Evolutionary conservation across 2,113 vertebrate genomes (phyloP), one percentile per base, ranked within the genome.

Genomic region (Oncorhynchus mykiss): DNA sequence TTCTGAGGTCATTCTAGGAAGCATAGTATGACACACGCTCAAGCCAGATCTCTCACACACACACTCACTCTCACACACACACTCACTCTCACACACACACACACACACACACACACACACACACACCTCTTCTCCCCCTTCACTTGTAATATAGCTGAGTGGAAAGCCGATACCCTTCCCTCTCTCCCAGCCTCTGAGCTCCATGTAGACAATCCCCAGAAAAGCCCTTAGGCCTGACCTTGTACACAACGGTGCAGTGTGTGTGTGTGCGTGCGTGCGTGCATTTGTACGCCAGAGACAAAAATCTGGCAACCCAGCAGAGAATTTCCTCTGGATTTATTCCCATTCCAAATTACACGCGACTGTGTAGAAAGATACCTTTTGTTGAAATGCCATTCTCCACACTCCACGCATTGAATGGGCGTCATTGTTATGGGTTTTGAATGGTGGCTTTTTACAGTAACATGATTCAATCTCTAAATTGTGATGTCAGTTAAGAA

Each of bases 361-460:
- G 39, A 45, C 39, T 45, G 39, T 45, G 39, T 45, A 45, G 39
- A 9, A 45, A 45, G 39, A 45, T 45, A 45, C 39, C 8, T 45
- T 45, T 45, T 45, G 39, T 45, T 45, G 1, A 45, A 45, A 45
- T 45, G 39, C 39, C 39, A 45, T 45, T 45, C 9, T 45, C 39
- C 39, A 45, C 39, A 45, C 39, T 45, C 11, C 39, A 45, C 22
- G 39, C 9, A 45, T 45, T 45, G 39, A 45, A 45, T 12, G 39
- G 39, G 39, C 39, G 9, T 45, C 8, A 45, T 45, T 45, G 9
- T 45, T 45, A 11, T 45, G 9, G 9, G 39, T 45, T 45, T 45
- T 45, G 39, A 11, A 45, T 45, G 39, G 39, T 11, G 96, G 96
- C 84, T 45, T 45, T 45, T 45, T 45, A 45, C 39, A 11, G 9